Evolutionary conservation across 2,888 invertebrate species (phyloP), one percentile per base, ranked within the genome.

Genomic region (Portevinia maculata): DNA sequence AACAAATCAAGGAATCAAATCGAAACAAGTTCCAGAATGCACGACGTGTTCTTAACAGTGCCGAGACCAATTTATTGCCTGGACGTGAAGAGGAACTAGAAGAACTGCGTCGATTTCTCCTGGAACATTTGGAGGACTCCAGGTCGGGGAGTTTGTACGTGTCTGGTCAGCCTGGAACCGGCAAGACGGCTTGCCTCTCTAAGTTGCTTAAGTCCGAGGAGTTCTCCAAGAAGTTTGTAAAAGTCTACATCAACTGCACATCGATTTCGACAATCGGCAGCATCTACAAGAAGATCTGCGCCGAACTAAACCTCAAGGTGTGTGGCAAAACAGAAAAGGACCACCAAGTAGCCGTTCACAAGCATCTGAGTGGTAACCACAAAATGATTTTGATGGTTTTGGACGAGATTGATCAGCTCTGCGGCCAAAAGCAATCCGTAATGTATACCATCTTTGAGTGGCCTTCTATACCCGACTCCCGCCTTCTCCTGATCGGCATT

Each of bases 121-220:
- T 90, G 11, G 91, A 92, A 8, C 94, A 96, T 89, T 89, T 97
- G 67, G 89, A 93, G 2, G 91, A 92, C 1, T 91, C 93, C 85
- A 92, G 92, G 32, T 95, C 98, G 0, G 96, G 95, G 0, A 96
- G 97, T 15, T 88, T 99, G 64, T 99, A 99, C 89, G 94, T 99
- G 44, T 98, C 98, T 39, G 99, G 99, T 0, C 97, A 98, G 21
- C 99, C 99, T 0, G 99, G 99, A 4, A 99, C 99, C 0, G 99
- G 89, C 0, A 99, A 99, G 92, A 98, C 98, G 0, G 98, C 98
- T 0, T 95, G 96, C 78, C 91, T 99, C 15, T 94, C 94, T 0
- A 93, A 95, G 84, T 93, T 97, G 70, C 90, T 98, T 67, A 91
- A 94, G 37, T 91, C 93, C 50, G 90, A 94, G 11, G 92, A 94